Evolutionary conservation across 2,888 invertebrate genomes (phyloP).

Genomic region (Pilophorus perplexus): DNA sequence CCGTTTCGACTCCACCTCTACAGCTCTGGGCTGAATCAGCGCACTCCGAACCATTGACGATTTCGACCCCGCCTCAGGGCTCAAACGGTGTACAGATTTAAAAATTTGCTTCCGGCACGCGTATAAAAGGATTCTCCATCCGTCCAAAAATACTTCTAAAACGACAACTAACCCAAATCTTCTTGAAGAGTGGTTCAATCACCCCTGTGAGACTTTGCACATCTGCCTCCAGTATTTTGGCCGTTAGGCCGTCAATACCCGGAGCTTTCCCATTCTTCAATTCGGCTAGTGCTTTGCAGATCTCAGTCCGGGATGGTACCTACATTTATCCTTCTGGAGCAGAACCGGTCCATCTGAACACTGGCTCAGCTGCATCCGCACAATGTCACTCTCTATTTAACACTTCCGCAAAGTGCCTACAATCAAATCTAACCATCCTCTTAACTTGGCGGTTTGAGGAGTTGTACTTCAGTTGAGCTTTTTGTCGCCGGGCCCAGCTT

Average conservation of each 20-base stretch:
- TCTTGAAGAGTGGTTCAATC: slow-evolving; percentile 16
- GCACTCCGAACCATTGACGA: too few relatives aligned
- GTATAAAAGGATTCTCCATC: too few relatives aligned
- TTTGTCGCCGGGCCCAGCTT: slow-evolving; percentile 11
- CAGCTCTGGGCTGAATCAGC: too few relatives aligned
- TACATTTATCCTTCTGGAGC: background rate
- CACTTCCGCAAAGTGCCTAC: slow-evolving; percentile 3
- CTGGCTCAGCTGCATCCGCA: slow-evolving; percentile 9
- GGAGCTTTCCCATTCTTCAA: slow-evolving; percentile 15
- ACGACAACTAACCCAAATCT: too few relatives aligned
- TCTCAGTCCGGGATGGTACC: slow-evolving; percentile 3
- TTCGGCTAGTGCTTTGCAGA: background rate
- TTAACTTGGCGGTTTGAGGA: slow-evolving; percentile 4
- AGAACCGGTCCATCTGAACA: background rate
- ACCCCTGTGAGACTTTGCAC: background rate
- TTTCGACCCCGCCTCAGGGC: too few relatives aligned
- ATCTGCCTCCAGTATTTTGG: slow-evolving; percentile 15
- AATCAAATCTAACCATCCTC: slow-evolving; percentile 10
- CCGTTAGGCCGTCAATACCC: slow-evolving; percentile 9
- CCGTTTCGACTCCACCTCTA: too few relatives aligned
- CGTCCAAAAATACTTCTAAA: too few relatives aligned
- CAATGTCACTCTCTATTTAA: slow-evolving; percentile 8
- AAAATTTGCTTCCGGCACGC: too few relatives aligned
- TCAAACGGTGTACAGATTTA: too few relatives aligned
- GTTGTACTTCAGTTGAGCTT: slow-evolving; percentile 1